phyloP scores from a whole-genome alignment of 2,113 vertebrate genomes.

The Scophthalmus maximus region DNA sequence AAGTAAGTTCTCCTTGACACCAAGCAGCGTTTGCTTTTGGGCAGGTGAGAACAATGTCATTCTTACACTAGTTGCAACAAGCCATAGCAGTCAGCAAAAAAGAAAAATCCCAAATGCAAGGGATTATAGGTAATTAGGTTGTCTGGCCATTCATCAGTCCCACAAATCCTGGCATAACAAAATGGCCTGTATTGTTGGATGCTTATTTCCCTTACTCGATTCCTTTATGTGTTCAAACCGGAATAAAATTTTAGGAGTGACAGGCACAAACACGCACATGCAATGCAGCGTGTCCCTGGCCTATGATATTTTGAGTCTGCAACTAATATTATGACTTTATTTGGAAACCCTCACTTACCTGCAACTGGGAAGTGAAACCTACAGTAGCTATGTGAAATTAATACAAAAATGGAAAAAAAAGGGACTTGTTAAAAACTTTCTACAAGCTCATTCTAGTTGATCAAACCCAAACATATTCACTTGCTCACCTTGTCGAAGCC shows the following conservation, averaged over 20 bases:
- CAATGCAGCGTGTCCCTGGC: not conserved
- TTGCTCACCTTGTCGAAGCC: constrained; percentile 96
- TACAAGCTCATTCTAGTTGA: too few relatives aligned
- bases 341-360: not conserved
- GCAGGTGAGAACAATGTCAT: not conserved
- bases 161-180: not conserved
- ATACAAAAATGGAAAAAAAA: not conserved
- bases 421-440: not conserved
- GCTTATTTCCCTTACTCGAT: not conserved
- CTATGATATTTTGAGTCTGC: not conserved
- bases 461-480: not conserved
- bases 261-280: not conserved
- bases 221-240: not conserved
- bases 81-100: too few relatives aligned
- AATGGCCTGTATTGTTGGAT: not conserved
- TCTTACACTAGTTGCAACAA: too few relatives aligned
- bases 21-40: not conserved
- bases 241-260: not conserved
- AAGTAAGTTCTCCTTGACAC: not conserved
- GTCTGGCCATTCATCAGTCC: not conserved
- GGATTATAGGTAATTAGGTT: not conserved
- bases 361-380: not conserved
- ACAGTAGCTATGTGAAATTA: not conserved
- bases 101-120: too few relatives aligned
- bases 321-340: not conserved